Evolutionary conservation across 2,797 vertebrate genomes (phyloP).

Genomic region (Protosalanx chinensis): DNA sequence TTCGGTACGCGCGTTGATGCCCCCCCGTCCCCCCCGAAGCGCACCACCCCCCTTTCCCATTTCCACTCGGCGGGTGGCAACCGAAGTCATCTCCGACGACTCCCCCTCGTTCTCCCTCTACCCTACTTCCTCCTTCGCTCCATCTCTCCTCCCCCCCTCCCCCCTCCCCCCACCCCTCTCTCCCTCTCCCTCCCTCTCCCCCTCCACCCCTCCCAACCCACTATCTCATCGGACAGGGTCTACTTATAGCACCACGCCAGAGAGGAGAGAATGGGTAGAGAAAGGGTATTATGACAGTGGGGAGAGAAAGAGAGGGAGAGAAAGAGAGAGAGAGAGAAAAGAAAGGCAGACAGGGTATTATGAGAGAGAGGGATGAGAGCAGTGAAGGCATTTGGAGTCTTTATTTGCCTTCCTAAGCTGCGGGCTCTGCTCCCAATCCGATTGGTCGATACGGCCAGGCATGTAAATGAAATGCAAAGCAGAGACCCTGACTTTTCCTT

Average conservation of each 20-base stretch:
- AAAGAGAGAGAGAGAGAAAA: slow-evolving; percentile 52
- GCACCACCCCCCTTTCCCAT: slow-evolving; percentile 16
- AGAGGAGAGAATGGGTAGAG: slow-evolving; percentile 61
- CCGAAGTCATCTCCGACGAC: slow-evolving; percentile 44
- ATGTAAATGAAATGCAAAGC: slow-evolving; percentile 92
- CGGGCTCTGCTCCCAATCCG: slow-evolving; percentile 73
- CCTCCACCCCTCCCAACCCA: slow-evolving; percentile 50
- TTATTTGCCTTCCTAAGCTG: slow-evolving; percentile 74
- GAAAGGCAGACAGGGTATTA: slow-evolving; percentile 74
- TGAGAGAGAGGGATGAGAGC: slow-evolving; percentile 72
- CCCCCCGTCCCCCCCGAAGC: slow-evolving; percentile 3
- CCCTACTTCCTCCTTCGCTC: slow-evolving; percentile 4
- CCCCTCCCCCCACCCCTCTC: slow-evolving; percentile 9
- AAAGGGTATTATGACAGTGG: slow-evolving; percentile 71
- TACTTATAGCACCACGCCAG: slow-evolving; percentile 65
- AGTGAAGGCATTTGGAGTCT: slow-evolving; percentile 76
- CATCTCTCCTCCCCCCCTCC: slow-evolving; percentile 12
- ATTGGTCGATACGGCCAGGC: slow-evolving; percentile 83
- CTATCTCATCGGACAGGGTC: slow-evolving; percentile 71
- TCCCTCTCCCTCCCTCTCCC: neutral
- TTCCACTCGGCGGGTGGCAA: slow-evolving; percentile 43
- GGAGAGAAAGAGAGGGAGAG: slow-evolving; percentile 61
- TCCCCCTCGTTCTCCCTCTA: slow-evolving; percentile 2
- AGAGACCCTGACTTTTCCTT: slow-evolving; percentile 65
- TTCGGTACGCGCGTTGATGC: neutral